Conservation (phyloP, 1,140 invertebrate genomes). For the Physella acuta region DNA sequence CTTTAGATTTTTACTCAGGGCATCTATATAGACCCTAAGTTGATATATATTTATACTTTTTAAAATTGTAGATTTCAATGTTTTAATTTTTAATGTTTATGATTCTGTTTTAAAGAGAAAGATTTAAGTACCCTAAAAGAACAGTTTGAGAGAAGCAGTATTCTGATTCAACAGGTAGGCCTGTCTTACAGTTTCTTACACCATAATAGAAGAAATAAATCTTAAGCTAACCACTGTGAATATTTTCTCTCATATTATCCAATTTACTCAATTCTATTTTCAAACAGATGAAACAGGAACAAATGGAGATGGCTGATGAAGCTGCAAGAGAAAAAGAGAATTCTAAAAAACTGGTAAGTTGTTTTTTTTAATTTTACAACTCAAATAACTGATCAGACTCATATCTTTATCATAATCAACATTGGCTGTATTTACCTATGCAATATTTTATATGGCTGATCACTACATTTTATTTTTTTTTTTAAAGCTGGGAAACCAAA, state of each 20-base stretch:
- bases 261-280: background rate
- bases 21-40: too few relatives aligned
- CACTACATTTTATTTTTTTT: background rate
- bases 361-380: too few relatives aligned
- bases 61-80: background rate
- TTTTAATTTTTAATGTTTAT: background rate
- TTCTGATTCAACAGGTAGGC: slow-evolving; percentile 19
- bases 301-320: background rate
- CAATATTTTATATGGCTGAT: background rate
- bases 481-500: slow-evolving; percentile 11
- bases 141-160: slow-evolving; percentile 2
- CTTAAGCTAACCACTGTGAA: background rate
- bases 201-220: background rate
- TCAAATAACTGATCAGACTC: too few relatives aligned
- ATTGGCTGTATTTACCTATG: too few relatives aligned
- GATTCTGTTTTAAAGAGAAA: slow-evolving; percentile 17
- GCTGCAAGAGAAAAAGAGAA: slow-evolving; percentile 11
- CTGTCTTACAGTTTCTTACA: background rate
- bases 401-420: too few relatives aligned
- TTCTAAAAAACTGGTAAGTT: slow-evolving; percentile 13
- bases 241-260: background rate
- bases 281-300: slow-evolving; percentile 18
- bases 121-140: slow-evolving; percentile 18
- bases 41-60: too few relatives aligned
- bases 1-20: too few relatives aligned